These are phyloP conservation scores for Sylvietta virens DNA, from an alignment of 2,113 vertebrate genomes.

Conservation along the genomic window DNA sequence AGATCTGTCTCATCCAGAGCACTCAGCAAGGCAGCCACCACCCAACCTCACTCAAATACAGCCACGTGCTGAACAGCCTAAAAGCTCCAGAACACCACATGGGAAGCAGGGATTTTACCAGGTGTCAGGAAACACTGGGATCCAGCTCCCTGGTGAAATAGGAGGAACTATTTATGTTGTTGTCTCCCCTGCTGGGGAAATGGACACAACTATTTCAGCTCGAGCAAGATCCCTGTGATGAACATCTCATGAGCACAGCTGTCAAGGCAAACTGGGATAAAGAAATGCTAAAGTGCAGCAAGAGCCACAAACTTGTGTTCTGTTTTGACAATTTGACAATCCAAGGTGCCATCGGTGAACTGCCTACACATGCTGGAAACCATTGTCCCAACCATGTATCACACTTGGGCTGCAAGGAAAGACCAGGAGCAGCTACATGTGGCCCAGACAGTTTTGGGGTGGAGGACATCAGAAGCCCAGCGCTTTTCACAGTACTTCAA, in stretches of 20 bases:
- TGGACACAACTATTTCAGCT: not conserved
- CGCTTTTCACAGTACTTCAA: not conserved
- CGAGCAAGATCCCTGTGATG: not conserved
- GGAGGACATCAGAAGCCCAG: not conserved
- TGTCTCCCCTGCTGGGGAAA: not conserved
- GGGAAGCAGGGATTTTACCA: not conserved
- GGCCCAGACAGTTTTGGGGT: not conserved
- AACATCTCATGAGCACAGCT: not conserved
- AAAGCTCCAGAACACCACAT: not conserved
- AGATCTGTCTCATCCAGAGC: not conserved
- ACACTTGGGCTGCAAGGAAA: not conserved
- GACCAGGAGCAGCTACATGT: not conserved
- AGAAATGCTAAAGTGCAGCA: not conserved
- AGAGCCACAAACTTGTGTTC: not conserved
- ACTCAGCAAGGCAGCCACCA: not conserved
- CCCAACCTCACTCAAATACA: not conserved
- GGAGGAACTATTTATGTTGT: not conserved
- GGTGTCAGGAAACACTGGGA: not conserved
- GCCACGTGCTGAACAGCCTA: not conserved
- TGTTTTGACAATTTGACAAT: not conserved
- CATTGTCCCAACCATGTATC: fast-evolving
- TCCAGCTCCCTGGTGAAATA: not conserved
- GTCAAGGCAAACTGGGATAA: not conserved
- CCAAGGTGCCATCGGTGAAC: not conserved
- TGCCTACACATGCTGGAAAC: not conserved